Evolutionary conservation across 2,888 invertebrate species (phyloP), one percentile per base, ranked within the genome.

Genomic region (Latrodectus elegans): DNA sequence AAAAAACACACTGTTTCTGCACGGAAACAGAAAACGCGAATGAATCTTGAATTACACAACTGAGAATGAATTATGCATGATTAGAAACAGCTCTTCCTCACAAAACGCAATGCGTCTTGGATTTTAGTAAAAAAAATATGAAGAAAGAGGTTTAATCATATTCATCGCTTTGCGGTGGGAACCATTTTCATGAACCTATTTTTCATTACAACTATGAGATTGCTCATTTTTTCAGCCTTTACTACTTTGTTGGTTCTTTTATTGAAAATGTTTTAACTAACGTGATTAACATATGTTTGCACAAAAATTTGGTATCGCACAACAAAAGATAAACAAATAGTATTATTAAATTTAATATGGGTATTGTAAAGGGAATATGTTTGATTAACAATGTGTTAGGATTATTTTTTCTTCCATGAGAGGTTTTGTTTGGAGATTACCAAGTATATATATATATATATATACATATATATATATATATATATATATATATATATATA

Each of bases 11-110:
- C 60, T 86, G 65, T 81, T 77, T 72, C 80, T 74, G 17, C 76
- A 77, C 74, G 75, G 76, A 81, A 86, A 86, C 76, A 49, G 72
- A 71, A 81, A 86, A 86, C 81, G 76, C 75, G 77, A 67, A 70
- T 38, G 76, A 86, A 86, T 86, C 86, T 86, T 72, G 72, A 86
- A 80, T 86, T 76, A 81, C 86, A 81, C 64, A 81, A 73, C 79
- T 80, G 79, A 64, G 75, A 81, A 86, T 86, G 86, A 86, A 86
- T 86, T 81, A 86, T 86, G 86, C 86, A 86, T 86, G 76, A 76
- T 67, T 76, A 71, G 68, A 75, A 77, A 81, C 81, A 70, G 65
- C 77, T 65, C 22, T 70, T 70, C 70, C 38, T 70, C 26, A 38
- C 71, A 76, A 81, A 84, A 77, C 76, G 84, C 77, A 65, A 84